Conservation (phyloP, 2,113 vertebrate genomes). For the Anseranas semipalmata region DNA sequence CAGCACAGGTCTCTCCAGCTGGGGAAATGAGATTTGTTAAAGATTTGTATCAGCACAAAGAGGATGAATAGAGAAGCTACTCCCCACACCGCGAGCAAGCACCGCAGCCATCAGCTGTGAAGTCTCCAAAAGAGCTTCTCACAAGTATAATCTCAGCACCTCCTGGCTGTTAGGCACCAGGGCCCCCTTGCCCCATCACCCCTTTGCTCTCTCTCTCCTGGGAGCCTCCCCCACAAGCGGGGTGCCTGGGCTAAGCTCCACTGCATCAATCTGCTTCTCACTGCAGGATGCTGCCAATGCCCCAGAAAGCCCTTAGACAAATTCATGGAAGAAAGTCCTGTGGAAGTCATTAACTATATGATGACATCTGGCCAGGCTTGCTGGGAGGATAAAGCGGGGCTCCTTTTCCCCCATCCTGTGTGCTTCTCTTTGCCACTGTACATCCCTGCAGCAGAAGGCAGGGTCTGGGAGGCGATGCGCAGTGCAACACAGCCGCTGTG, state of each 20-base stretch:
- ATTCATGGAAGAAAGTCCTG: background rate
- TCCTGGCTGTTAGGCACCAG: background rate
- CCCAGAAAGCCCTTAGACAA: background rate
- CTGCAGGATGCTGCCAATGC: background rate
- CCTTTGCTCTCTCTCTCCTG: background rate
- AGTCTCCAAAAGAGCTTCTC: background rate
- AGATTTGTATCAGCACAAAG: background rate
- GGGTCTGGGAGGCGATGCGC: background rate
- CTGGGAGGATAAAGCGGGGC: background rate
- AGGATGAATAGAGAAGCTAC: background rate
- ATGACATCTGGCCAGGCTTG: background rate
- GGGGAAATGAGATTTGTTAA: background rate
- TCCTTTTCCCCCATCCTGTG: accelerated
- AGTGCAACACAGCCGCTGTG: background rate
- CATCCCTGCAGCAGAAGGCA: background rate
- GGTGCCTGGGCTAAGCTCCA: background rate
- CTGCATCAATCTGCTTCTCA: background rate
- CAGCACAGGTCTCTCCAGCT: background rate
- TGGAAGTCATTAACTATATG: background rate
- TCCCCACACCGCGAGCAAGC: background rate
- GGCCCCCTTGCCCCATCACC: background rate
- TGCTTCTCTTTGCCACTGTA: background rate
- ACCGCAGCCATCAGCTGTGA: background rate
- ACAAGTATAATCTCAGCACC: background rate
- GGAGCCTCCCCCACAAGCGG: background rate